Evolutionary conservation across 1,140 invertebrate genomes (phyloP), one percentile per base, ranked within the genome.

Genomic region (Drosophila eugracilis): DNA sequence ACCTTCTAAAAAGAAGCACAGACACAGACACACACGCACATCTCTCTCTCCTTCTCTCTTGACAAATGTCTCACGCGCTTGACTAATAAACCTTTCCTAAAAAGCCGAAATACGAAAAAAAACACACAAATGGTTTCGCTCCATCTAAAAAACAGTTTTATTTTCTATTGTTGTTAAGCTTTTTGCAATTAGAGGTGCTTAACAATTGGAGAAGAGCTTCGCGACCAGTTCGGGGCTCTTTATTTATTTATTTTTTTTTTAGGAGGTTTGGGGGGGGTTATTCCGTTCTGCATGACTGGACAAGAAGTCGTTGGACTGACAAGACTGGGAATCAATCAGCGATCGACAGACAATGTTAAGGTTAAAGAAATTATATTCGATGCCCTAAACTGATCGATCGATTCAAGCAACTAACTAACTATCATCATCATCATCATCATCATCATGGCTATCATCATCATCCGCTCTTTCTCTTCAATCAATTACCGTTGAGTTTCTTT

Each of bases 361-460:
- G 69, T 60, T 72, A 52, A 72, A 72, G 69, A 72, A 72, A 71
- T 71, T 71, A 71, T 44, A 71, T 70, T 71, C 34, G 63, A 24
- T 71, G 66, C 65, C 65, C 66, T 48, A 57, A 49, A 58, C 65
- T 70, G 63, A 71, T 70, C 60, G 60, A 67, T 67, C 62, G 59
- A 66, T 50, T 65, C 59, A 15, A 34, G 44, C 36, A 41, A 52
- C 44, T 37, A 66, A 45, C 59, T 63, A 62, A 47, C 14, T 55
- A 60, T 54, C 45, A 66, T 47, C 42, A 24, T 26, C 12, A 26
- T 26, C n/a, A 57, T 57, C 47, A 67, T 48, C 34, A 26, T 26
- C 12, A 44, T 44, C 30, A 44, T 26, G 37, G 26, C 17, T 34
- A 42, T 26, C 44, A 42, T 28, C 62, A 53, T 44, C 60, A 22